Percentiles rank a stretch among this genome's conserved stretches.
These are phyloP conservation scores for Stegostoma tigrinum DNA, from an alignment of 2,113 vertebrate genomes.

Conservation along the genomic window DNA sequence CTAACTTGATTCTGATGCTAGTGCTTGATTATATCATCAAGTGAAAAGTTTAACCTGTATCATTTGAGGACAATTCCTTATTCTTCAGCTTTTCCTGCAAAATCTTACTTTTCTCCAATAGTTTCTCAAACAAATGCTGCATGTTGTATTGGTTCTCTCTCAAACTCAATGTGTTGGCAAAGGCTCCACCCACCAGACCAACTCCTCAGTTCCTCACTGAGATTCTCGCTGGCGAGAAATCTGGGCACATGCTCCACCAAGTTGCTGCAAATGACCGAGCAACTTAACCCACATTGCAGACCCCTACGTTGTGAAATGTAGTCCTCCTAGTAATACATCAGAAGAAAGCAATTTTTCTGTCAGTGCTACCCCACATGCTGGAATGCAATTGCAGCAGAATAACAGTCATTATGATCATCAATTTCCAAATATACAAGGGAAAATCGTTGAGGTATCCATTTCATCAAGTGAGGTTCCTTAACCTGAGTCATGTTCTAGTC, in stretches of 20 bases:
- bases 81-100: not conserved
- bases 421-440: not conserved
- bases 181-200: not conserved
- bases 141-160: not conserved
- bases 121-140: not conserved
- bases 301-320: no score
- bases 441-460: not conserved
- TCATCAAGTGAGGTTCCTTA: no score
- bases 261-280: no score
- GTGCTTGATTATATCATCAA: not conserved
- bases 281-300: no score
- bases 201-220: not conserved
- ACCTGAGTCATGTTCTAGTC: no score
- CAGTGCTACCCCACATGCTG: not conserved
- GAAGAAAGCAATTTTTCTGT: not conserved
- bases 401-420: not conserved
- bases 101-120: not conserved
- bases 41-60: not conserved
- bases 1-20: no score
- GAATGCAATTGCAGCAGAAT: not conserved
- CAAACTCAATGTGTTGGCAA: not conserved
- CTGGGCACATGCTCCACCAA: not conserved
- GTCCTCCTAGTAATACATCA: not conserved
- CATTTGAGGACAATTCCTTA: not conserved
- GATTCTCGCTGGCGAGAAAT: not conserved